These are phyloP conservation scores for Torymus tubicola DNA, from an alignment of 2,888 invertebrate genomes.

Conservation along the genomic window DNA sequence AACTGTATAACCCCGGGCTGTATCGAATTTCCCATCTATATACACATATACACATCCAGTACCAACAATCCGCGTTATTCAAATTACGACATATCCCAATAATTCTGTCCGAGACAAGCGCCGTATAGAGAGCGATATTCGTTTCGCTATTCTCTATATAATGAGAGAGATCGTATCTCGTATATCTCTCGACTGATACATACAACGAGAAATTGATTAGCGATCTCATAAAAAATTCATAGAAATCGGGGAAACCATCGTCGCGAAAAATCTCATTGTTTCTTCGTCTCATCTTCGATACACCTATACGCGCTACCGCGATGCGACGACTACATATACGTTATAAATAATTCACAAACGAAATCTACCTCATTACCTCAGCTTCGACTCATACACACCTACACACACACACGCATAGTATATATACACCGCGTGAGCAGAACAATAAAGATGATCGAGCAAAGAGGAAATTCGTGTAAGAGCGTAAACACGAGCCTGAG, in stretches of 20 bases:
- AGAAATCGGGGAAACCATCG: background rate
- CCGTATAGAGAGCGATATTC: too few relatives aligned
- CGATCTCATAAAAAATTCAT: background rate
- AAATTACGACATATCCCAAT: background rate
- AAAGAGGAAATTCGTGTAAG: slow-evolving; percentile 46
- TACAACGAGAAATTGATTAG: background rate
- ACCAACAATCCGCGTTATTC: slow-evolving; percentile 9
- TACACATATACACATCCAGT: background rate
- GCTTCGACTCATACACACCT: background rate
- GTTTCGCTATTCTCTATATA: too few relatives aligned
- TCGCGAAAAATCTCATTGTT: background rate
- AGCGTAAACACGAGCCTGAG: background rate
- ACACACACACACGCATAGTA: background rate
- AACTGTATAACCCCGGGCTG: too few relatives aligned
- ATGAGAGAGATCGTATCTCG: too few relatives aligned
- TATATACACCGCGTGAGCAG: too few relatives aligned
- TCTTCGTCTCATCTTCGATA: too few relatives aligned
- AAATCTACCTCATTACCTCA: slow-evolving; percentile 9
- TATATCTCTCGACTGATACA: too few relatives aligned
- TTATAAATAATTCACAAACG: slow-evolving; percentile 13
- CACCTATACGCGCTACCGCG: background rate
- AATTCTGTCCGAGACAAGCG: too few relatives aligned
- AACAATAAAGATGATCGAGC: slow-evolving; percentile 29
- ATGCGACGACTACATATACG: background rate
- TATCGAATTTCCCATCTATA: too few relatives aligned